Evolutionary conservation across 1,140 invertebrate species (phyloP).

Genomic region (Andricus grossulariae): DNA sequence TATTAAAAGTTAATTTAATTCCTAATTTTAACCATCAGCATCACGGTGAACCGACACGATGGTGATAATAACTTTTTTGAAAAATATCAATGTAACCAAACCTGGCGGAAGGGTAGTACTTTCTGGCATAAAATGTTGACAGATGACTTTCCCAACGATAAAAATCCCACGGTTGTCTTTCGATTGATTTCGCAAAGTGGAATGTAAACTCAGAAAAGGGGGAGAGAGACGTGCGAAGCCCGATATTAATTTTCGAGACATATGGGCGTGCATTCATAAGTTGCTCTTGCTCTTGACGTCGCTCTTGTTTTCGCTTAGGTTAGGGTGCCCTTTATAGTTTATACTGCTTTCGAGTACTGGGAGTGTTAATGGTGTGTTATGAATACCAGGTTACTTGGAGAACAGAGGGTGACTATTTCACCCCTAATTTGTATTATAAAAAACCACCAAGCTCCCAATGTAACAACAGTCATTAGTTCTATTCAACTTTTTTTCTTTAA

Average conservation of each 20-base stretch:
- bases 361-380: constrained; percentile 31
- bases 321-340: constrained; percentile 26
- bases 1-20: too few relatives aligned
- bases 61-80: too few relatives aligned
- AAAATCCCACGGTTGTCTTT: constrained; percentile 29
- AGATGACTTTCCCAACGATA: not conserved
- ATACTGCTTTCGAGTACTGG: constrained; percentile 20
- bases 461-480: constrained; percentile 4
- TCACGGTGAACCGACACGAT: too few relatives aligned
- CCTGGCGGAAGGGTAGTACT: not conserved
- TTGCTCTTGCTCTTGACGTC: constrained; percentile 30
- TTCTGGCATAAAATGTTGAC: not conserved
- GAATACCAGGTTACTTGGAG: constrained; percentile 28
- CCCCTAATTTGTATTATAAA: constrained; percentile 22
- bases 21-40: too few relatives aligned
- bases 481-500: not conserved
- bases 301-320: constrained; percentile 31
- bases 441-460: constrained; percentile 10
- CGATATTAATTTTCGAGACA: constrained; percentile 27
- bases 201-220: constrained; percentile 1
- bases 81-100: too few relatives aligned
- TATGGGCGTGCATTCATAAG: constrained; percentile 31
- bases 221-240: constrained; percentile 19
- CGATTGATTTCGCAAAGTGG: constrained; percentile 15
- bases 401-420: constrained; percentile 28